A percentile compares a stretch with the other conserved stretches of the same genome.
Evolutionary conservation across 2,888 invertebrate species (phyloP).

Genomic region (Apodemia hepburni): DNA sequence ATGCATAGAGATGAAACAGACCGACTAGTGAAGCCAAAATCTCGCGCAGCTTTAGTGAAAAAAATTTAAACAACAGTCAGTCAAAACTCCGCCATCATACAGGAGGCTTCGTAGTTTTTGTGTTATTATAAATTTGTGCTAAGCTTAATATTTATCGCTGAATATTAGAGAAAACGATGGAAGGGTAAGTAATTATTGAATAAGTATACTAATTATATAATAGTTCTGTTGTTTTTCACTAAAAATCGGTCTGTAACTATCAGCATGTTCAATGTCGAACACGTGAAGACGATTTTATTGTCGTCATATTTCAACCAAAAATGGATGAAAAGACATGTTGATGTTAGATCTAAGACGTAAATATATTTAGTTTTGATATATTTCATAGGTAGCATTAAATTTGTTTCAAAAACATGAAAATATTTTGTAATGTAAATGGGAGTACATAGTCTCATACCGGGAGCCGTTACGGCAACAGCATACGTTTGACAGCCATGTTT

Average conservation of each 20-base stretch:
- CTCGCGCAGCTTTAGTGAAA: too few species aligned
- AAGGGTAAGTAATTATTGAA: too few species aligned
- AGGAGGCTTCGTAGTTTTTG: too few species aligned
- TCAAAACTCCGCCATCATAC: too few species aligned
- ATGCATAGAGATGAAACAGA: constrained; percentile 18
- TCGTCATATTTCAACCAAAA: constrained; percentile 16
- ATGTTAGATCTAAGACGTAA: constrained; percentile 15
- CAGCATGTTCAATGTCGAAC: constrained; percentile 13
- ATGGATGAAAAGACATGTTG: constrained; percentile 13
- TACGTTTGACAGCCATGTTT: constrained; percentile 19
- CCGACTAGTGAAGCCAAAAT: too few species aligned
- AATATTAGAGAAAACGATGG: too few species aligned
- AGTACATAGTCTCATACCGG: constrained; percentile 21
- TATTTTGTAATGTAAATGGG: constrained; percentile 21
- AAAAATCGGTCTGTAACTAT: too few species aligned
- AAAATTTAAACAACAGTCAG: too few species aligned
- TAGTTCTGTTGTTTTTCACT: too few species aligned
- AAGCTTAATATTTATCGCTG: too few species aligned
- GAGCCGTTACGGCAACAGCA: constrained; percentile 21
- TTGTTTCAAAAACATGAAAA: constrained; percentile 21
- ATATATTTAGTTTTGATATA: constrained; percentile 17
- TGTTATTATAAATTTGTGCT: too few species aligned
- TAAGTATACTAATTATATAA: too few species aligned
- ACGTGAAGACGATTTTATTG: constrained; percentile 16
- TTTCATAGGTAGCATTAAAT: constrained; percentile 17